Evolutionary conservation across 2,888 invertebrate genomes (phyloP).

Genomic region (Apoderus coryli): DNA sequence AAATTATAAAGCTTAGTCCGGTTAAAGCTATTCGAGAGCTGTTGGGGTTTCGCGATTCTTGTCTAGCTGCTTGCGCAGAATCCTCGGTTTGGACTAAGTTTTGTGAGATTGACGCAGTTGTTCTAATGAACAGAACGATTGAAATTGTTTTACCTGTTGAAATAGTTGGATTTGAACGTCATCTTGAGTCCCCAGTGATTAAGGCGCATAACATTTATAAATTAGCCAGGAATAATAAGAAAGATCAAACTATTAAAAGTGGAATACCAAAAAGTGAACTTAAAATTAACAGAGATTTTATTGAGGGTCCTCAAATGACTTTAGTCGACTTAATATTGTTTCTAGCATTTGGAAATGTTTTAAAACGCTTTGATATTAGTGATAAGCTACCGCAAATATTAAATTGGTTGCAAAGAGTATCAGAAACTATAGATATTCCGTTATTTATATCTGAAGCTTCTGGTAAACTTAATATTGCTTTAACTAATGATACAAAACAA

Average conservation of each 20-base stretch:
- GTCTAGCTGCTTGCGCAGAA: slow-evolving; percentile 71
- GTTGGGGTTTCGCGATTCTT: slow-evolving; percentile 66
- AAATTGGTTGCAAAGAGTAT: slow-evolving; percentile 45
- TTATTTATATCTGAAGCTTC: no score
- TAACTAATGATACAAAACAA: no score
- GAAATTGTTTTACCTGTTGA: slow-evolving; percentile 47
- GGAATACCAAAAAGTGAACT: slow-evolving; percentile 37
- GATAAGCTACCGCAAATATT: slow-evolving; percentile 46
- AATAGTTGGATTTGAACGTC: slow-evolving; percentile 66
- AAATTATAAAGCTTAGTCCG: slow-evolving; percentile 36
- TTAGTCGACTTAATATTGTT: slow-evolving; percentile 71
- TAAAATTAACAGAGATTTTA: slow-evolving; percentile 53
- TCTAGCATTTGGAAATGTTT: slow-evolving; percentile 52
- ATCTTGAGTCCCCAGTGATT: slow-evolving; percentile 70
- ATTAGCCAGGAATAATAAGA: slow-evolving; percentile 42
- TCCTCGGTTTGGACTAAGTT: slow-evolving; percentile 82
- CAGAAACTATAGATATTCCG: no score
- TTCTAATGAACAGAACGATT: no score
- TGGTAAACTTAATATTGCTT: slow-evolving; percentile 9
- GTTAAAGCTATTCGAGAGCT: slow-evolving; percentile 33
- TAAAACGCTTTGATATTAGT: slow-evolving; percentile 26
- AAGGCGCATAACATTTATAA: slow-evolving; percentile 76
- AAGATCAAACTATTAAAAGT: slow-evolving; percentile 30
- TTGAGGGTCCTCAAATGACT: slow-evolving; percentile 71
- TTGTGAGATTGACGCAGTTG: slow-evolving; percentile 74